Evolutionary conservation across 1,140 invertebrate species (phyloP), one percentile per base, ranked within the genome.

Genomic region (Drosophila navojoa): DNA sequence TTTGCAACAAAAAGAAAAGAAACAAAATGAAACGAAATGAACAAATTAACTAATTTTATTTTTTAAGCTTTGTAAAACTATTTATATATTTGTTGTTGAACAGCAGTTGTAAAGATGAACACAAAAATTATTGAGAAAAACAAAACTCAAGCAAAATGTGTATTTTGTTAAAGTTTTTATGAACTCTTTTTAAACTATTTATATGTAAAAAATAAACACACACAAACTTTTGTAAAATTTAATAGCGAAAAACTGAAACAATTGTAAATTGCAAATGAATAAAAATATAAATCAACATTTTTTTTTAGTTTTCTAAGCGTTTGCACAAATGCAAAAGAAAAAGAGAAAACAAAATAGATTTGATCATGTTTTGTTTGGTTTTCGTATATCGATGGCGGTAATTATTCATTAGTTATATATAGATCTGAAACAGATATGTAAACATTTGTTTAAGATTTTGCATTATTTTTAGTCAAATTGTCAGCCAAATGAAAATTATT

Each of bases 41-140:
- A 13, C 11, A 38, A 38, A 10, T 38, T 80, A 71, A 61, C 79
- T 84, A 87, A 84, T 84, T 75, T 71, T 81, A 72, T 71, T 69
- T 77, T 76, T 53, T 73, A 61, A 79, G 66, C 76, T 81, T 76
- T 81, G 74, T 60, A 58, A 55, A 52, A 53, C 10, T 22, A 49
- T 61, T 35, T 35, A 61, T 53, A 15, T 38, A 63, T 50, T 57
- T 72, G 57, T 82, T 89, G 85, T 89, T 89, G 84, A 89, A 89
- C 84, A 89, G 80, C 84, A 89, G 84, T 71, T 78, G 71, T 71
- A 71, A 90, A 90, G 69, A 81, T 71, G 74, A 71, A 47, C 32
- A 19, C n/a, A 45, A 3, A 44, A 61, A 68, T 11, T 38, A 64
- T n/a, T 16, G 40, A 15, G 15, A 1, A 6, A 29, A 22, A 29